Conservation (phyloP, 1,140 invertebrate species). For the Trichomalopsis sarcophagae region DNA sequence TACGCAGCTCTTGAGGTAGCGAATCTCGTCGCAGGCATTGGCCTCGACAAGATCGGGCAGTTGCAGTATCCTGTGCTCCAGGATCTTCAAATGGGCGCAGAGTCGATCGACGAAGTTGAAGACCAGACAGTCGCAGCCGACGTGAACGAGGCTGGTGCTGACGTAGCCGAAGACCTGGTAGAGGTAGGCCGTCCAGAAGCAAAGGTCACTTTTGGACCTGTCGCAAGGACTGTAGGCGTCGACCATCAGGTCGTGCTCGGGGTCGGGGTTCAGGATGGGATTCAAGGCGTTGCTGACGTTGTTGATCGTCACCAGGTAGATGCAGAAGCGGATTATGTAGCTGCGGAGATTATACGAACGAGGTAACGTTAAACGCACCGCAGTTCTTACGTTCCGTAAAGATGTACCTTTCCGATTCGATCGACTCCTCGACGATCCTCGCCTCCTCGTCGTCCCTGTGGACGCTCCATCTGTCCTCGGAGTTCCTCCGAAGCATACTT, state of each 20-base stretch:
- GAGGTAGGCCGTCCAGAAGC: constrained; percentile 55
- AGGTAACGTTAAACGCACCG: neutral
- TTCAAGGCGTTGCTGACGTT: constrained; percentile 49
- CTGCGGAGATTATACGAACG: constrained; percentile 4
- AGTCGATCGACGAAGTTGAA: constrained; percentile 54
- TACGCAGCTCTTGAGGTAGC: constrained; percentile 42
- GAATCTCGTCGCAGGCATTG: neutral
- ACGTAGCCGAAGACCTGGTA: constrained; percentile 55
- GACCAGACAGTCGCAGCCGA: constrained; percentile 56
- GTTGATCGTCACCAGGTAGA: constrained; percentile 46
- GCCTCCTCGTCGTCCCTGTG: constrained; percentile 46
- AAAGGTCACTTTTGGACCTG: neutral
- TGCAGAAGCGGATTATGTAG: constrained; percentile 45
- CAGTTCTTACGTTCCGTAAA: neutral
- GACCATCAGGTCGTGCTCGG: constrained; percentile 45
- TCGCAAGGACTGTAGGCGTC: constrained; percentile 59
- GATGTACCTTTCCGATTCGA: constrained; percentile 10
- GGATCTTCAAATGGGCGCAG: constrained; percentile 54
- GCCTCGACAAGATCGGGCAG: constrained; percentile 5
- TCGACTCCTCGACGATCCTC: constrained; percentile 48
- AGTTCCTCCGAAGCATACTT: constrained; percentile 28
- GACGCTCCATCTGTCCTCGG: constrained; percentile 42
- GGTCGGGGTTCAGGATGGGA: constrained; percentile 53
- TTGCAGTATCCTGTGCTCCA: constrained; percentile 50
- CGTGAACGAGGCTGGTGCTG: constrained; percentile 49